Evolutionary conservation across 2,888 invertebrate species (phyloP).

Genomic region (Lepidonotus clava): DNA sequence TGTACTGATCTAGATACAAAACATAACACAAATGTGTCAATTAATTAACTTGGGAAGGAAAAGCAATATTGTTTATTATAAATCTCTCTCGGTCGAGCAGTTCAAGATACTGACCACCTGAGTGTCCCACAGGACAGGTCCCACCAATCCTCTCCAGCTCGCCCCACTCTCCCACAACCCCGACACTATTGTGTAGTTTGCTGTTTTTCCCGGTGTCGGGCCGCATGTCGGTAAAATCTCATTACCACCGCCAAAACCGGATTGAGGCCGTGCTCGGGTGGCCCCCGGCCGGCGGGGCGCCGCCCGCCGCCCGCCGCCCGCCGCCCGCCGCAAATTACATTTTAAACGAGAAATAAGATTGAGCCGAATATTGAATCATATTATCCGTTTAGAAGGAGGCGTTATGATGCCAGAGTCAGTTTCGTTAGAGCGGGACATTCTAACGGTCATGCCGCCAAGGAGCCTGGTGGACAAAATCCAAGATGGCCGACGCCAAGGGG

Average conservation of each 20-base stretch:
- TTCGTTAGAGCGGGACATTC: slow-evolving; percentile 1
- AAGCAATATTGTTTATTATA: too few species aligned
- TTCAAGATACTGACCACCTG: too few species aligned
- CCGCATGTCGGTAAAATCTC: slow-evolving; percentile 48
- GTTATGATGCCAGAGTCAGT: slow-evolving; percentile 54
- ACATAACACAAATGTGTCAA: too few species aligned
- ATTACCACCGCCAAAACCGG: slow-evolving; percentile 38
- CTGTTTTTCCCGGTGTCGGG: slow-evolving; percentile 16
- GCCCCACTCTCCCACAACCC: too few species aligned
- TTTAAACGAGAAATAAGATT: slow-evolving; percentile 58
- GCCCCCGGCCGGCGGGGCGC: slow-evolving; percentile 2
- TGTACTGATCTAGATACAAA: too few species aligned
- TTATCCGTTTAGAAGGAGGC: slow-evolving; percentile 56
- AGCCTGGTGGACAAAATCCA: slow-evolving; percentile 9
- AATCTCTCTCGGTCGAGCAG: too few species aligned
- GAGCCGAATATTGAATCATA: slow-evolving; percentile 56
- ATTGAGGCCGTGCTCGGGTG: slow-evolving; percentile 41
- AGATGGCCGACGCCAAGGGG: slow-evolving; percentile 48
- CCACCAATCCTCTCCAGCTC: too few species aligned
- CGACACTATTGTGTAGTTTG: slow-evolving; percentile 7
- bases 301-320: not conserved
- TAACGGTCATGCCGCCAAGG: not conserved
- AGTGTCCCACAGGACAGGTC: not conserved
- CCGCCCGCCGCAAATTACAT: slow-evolving; percentile 48
- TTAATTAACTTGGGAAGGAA: too few species aligned